A percentile compares a stretch with the other conserved stretches of the same genome.
Conservation (phyloP, 1,140 invertebrate species). For the Drosophila willistoni region DNA sequence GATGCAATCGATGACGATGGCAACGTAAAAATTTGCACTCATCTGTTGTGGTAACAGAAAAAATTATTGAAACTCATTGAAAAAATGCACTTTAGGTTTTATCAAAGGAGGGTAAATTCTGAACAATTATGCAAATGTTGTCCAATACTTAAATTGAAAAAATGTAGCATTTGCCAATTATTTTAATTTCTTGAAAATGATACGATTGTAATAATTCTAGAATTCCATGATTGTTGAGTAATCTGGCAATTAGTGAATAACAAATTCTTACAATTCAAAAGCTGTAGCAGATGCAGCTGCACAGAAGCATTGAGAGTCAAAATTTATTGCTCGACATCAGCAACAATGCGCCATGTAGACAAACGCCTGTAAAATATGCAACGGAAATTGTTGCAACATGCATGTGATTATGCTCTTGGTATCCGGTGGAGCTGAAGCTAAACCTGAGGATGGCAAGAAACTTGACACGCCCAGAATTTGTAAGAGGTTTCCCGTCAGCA, state of each 20-base stretch:
- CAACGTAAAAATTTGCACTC: neutral
- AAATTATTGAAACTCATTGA: neutral
- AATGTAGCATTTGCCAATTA: neutral
- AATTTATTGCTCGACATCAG: conserved; percentile 50
- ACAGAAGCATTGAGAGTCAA: conserved; percentile 42
- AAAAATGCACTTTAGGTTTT: too few species aligned
- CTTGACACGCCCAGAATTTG: conserved; percentile 11
- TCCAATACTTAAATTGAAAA: too few species aligned
- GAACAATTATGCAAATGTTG: too few species aligned
- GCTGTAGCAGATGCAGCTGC: neutral
- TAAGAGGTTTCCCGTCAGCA: conserved; percentile 9
- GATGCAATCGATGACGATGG: conserved; percentile 12
- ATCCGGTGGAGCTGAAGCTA: neutral
- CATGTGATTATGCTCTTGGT: conserved; percentile 44
- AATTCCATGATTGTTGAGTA: neutral
- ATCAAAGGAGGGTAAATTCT: too few species aligned
- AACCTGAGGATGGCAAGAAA: neutral
- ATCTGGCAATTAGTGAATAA: conserved; percentile 6
- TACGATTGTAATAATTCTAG: neutral
- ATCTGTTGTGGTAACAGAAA: neutral
- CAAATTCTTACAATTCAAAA: neutral
- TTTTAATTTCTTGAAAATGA: neutral
- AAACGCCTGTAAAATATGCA: conserved; percentile 46
- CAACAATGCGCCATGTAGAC: conserved; percentile 36
- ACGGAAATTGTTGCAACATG: conserved; percentile 36